These are phyloP conservation scores for Uria aalge DNA, from an alignment of 2,113 vertebrate genomes.

Conservation along the genomic window DNA sequence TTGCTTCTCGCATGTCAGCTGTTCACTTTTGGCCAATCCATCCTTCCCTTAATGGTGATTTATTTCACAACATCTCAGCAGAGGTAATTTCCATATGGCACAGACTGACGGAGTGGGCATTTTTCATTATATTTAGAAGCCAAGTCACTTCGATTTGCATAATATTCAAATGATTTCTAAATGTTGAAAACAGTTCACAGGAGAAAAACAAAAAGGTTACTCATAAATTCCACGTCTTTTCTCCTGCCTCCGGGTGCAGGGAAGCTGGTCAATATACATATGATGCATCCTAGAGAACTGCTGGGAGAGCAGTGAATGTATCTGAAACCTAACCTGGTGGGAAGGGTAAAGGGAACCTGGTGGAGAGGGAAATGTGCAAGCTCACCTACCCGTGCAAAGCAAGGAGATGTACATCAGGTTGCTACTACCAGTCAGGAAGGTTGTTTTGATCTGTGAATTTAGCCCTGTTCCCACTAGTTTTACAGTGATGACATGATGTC, in stretches of 20 bases:
- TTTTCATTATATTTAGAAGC: conserved; percentile 42
- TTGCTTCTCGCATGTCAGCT: neutral
- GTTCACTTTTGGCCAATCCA: neutral
- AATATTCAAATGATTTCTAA: conserved; percentile 42
- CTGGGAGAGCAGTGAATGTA: neutral
- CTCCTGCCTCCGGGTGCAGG: neutral
- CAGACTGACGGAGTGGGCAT: conserved; percentile 24
- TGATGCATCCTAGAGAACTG: neutral
- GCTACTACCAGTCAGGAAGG: neutral
- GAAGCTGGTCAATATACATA: neutral
- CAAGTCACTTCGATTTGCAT: conserved; percentile 38
- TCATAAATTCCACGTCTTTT: neutral
- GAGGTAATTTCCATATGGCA: conserved; percentile 44
- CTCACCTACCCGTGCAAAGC: neutral
- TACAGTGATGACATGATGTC: neutral
- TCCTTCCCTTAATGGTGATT: conserved; percentile 20
- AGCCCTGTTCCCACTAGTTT: neutral
- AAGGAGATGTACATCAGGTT: neutral
- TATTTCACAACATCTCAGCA: conserved; percentile 19
- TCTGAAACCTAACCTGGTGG: neutral
- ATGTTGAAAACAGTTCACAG: conserved; percentile 19
- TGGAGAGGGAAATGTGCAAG: neutral
- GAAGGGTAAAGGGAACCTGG: neutral
- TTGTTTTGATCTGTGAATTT: neutral
- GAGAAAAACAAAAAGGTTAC: conserved; percentile 1